Conservation (phyloP, 2,113 vertebrate genomes). For the Rhipidura dahli region DNA sequence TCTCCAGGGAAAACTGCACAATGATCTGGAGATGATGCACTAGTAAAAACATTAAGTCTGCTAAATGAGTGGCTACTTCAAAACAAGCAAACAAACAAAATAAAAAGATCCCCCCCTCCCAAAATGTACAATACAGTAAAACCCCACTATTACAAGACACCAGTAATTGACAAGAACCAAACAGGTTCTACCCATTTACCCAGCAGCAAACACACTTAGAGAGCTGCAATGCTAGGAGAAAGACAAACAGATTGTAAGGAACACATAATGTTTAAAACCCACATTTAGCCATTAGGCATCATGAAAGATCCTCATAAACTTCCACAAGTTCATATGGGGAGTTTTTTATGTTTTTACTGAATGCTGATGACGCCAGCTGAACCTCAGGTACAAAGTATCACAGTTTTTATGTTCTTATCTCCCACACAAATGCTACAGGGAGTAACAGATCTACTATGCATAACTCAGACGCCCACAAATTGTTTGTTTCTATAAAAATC, state of each 20-base stretch:
- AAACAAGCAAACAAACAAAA: neutral
- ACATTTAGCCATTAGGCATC: neutral
- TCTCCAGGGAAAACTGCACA: neutral
- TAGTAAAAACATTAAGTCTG: neutral
- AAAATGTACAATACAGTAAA: neutral
- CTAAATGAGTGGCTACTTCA: neutral
- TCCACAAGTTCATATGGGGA: fast-evolving
- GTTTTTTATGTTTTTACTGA: neutral
- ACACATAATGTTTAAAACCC: neutral
- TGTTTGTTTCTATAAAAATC: neutral
- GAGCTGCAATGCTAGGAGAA: neutral
- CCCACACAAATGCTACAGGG: neutral
- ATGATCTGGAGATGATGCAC: neutral
- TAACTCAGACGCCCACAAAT: neutral
- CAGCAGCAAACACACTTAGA: neutral
- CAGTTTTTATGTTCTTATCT: neutral
- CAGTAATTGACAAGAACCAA: neutral
- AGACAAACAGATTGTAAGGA: neutral
- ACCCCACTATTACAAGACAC: fast-evolving
- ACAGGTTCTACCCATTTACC: neutral
- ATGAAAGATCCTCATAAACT: neutral
- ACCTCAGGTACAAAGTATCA: neutral
- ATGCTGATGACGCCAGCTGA: neutral
- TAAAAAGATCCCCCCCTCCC: fast-evolving
- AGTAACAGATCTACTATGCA: neutral